These are phyloP conservation scores for Drosophila pseudoananassae DNA, from an alignment of 1,140 invertebrate species.

Conservation along the genomic window DNA sequence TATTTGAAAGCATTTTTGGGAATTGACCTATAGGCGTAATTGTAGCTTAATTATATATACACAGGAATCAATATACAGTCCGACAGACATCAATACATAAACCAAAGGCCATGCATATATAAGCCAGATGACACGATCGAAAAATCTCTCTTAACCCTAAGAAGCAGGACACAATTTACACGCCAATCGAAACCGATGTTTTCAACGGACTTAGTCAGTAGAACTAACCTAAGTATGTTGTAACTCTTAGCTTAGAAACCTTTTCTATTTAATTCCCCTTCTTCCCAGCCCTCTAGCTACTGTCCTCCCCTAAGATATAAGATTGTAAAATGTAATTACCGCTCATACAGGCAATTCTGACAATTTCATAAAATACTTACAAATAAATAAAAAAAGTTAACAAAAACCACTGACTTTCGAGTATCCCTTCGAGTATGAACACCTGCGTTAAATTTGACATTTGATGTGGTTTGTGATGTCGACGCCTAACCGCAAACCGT, in stretches of 20 bases:
- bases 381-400: slow-evolving; percentile 79
- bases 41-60: slow-evolving; percentile 68
- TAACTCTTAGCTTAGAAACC: slow-evolving; percentile 44
- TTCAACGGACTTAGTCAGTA: slow-evolving; percentile 44
- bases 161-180: slow-evolving; percentile 46
- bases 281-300: slow-evolving; percentile 3
- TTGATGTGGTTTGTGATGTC: slow-evolving; percentile 22
- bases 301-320: slow-evolving; percentile 48
- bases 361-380: slow-evolving; percentile 71
- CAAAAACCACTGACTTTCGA: slow-evolving; percentile 29
- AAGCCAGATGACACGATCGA: slow-evolving; percentile 28
- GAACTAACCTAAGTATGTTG: slow-evolving; percentile 59
- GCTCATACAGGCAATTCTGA: slow-evolving; percentile 69
- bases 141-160: slow-evolving; percentile 14
- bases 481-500: slow-evolving; percentile 77
- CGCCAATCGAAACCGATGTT: slow-evolving; percentile 19
- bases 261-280: neutral
- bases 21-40: slow-evolving; percentile 78
- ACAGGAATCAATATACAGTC: slow-evolving; percentile 10
- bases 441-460: slow-evolving; percentile 63
- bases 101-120: slow-evolving; percentile 2
- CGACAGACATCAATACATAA: slow-evolving; percentile 1
- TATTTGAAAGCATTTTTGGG: slow-evolving; percentile 78
- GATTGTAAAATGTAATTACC: slow-evolving; percentile 78
- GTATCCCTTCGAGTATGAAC: slow-evolving; percentile 38